Evolutionary conservation across 2,888 invertebrate species (phyloP).

Genomic region (Phalera bucephala): DNA sequence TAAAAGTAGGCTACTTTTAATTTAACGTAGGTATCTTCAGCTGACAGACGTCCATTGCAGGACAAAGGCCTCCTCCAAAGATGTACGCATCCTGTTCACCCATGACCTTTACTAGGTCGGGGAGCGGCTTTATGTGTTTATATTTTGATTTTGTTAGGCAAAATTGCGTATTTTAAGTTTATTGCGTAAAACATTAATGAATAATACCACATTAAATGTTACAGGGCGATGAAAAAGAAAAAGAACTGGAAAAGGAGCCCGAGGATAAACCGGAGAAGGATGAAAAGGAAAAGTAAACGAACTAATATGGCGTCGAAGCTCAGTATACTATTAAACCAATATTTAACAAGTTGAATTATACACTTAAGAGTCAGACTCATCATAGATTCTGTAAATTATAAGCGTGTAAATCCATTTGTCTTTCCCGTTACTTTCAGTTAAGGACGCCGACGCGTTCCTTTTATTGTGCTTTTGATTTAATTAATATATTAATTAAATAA

Average conservation of each 20-base stretch:
- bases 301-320: slow-evolving; percentile 23
- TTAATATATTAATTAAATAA: slow-evolving; percentile 32
- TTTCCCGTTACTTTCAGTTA: slow-evolving; percentile 69
- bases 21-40: no score
- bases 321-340: slow-evolving; percentile 27
- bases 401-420: slow-evolving; percentile 80
- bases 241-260: slow-evolving; percentile 84
- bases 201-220: no score
- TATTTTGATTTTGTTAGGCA: no score
- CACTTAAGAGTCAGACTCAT: slow-evolving; percentile 67
- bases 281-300: slow-evolving; percentile 54
- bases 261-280: slow-evolving; percentile 87
- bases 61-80: no score
- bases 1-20: no score
- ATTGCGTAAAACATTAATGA: no score
- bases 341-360: slow-evolving; percentile 46
- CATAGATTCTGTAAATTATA: slow-evolving; percentile 69
- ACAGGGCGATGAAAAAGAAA: slow-evolving; percentile 91
- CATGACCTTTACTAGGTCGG: no score
- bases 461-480: slow-evolving; percentile 39
- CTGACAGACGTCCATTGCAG: no score
- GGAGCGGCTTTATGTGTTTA: no score
- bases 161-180: no score
- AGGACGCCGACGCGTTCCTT: slow-evolving; percentile 41
- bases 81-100: no score